Evolutionary conservation across 2,113 vertebrate species (phyloP), one percentile per base, ranked within the genome.

Genomic region (Paradoxurus hermaphroditus): DNA sequence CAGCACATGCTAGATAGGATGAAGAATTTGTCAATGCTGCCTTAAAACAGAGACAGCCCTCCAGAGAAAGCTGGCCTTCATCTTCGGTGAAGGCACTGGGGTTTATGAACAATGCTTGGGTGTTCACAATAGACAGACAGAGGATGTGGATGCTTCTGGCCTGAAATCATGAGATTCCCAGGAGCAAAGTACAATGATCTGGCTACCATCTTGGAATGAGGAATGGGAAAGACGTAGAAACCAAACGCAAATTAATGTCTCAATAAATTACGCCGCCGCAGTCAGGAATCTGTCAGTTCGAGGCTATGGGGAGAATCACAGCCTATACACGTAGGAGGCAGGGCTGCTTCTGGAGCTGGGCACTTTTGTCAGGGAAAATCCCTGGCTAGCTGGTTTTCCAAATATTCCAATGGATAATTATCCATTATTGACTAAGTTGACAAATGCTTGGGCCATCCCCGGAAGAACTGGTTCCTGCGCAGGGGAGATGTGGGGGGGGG

Each of bases 351-450:
- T 4, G 7, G 31, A 68, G 46, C 16, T 0, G 0, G 39, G 34
- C 21, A 1, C 2, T 18, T 31, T 1, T 4, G n/a, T 5, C 5
- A 2, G 67, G 12, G 2, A 4, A 2, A 2, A 29, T 7, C 21
- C 12, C 10, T 14, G 0, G n/a, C 14, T 5, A 4, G 18, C 10
- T n/a, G n/a, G n/a, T n/a, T n/a, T n/a, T n/a, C n/a, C n/a, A n/a
- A n/a, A n/a, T n/a, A 9, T 29, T 25, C 27, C 11, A 5, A 29
- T 16, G 31, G 39, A 29, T 34, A 5, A 3, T 23, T n/a, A n/a
- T n/a, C n/a, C n/a, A n/a, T n/a, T 12, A 29, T 0, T 7, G 59
- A 18, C 15, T 14, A 44, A 2, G 39, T 1, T 13, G 56, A 67
- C 4, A n/a, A 29, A 16, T 4, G 6, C 12, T 27, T n/a, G 16